Evolutionary conservation across 1,140 invertebrate genomes (phyloP), one percentile per base, ranked within the genome.

Genomic region (Tetramorium alpestre): DNA sequence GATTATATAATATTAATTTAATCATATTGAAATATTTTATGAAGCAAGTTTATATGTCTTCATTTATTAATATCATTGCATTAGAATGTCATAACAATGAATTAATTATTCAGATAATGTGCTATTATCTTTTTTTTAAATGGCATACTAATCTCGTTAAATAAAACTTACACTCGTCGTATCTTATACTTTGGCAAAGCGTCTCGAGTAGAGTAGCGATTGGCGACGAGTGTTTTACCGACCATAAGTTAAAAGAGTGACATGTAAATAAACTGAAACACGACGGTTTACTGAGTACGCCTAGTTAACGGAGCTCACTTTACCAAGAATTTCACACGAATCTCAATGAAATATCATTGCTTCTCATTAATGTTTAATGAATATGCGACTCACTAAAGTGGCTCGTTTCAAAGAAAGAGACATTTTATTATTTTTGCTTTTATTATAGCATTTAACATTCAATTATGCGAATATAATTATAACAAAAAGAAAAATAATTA

Each of bases 221-320:
- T 70, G 81, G 81, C 85, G 92, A 92, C 90, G 93, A 93, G 91
- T 93, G 89, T 93, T 93, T 93, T 92, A 92, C 91, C 87, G 88
- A 54, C 80, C 80, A 77, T 73, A 92, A 93, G 77, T 93, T 92
- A 87, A 88, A 92, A 77, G 64, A 81, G 76, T 75, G 64, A 84
- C 88, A 72, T 87, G 87, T 92, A 94, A 93, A 93, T 93, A 94
- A 94, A 94, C 92, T 33, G 69, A 70, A 67, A 84, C 69, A 65
- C 65, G 49, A 28, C 44, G 62, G 89, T 91, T 90, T 90, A 86
- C 87, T 44, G 70, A 81, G 56, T 62, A 33, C 10, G 41, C 47
- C 47, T 13, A 49, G 64, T 49, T 60, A 60, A 72, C 65, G 6
- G n/a, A 82, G 18, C 18, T 72, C 22, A 18, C 38, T 28, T 47